These are phyloP conservation scores for Matsumyia berberina DNA, from an alignment of 2,888 invertebrate genomes.

Conservation along the genomic window DNA sequence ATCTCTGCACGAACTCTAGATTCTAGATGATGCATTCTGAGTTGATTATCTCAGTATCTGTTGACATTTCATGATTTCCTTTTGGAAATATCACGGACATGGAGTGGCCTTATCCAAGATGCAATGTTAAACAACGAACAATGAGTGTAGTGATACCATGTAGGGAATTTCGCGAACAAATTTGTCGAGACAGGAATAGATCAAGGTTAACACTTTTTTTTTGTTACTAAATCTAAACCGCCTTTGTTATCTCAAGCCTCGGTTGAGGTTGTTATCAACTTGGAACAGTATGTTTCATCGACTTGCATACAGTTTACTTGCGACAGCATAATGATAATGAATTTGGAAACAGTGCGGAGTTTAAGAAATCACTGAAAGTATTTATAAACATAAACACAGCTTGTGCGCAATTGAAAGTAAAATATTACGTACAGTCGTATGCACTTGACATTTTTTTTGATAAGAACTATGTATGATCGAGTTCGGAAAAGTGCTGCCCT, in stretches of 20 bases:
- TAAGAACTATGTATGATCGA: no score
- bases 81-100: background rate
- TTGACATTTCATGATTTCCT: slow-evolving; percentile 31
- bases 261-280: background rate
- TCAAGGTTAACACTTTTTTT: background rate
- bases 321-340: no score
- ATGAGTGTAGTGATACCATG: background rate
- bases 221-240: background rate
- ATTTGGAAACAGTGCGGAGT: no score
- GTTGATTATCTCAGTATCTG: background rate
- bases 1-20: background rate
- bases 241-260: background rate
- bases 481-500: no score
- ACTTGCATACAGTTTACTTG: background rate
- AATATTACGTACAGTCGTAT: no score
- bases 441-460: no score
- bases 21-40: background rate
- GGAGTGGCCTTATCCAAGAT: background rate
- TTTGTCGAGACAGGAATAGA: background rate
- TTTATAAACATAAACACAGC: no score
- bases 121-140: background rate
- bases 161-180: background rate
- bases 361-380: no score
- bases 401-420: no score
- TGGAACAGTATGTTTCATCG: no score